These are phyloP conservation scores for Lithophane leautieri DNA, from an alignment of 2,888 invertebrate species.

Conservation along the genomic window DNA sequence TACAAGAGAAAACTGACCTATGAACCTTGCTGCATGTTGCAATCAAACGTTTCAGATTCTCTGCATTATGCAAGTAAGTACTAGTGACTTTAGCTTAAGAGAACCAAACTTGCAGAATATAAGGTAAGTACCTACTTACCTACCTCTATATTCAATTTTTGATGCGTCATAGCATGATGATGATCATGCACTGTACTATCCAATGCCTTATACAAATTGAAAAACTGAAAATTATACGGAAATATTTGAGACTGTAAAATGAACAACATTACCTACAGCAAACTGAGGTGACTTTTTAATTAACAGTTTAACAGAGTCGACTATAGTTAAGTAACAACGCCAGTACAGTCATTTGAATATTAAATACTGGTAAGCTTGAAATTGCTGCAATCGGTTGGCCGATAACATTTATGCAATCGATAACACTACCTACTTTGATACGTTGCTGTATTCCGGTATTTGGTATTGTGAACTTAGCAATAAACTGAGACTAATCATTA, in stretches of 20 bases:
- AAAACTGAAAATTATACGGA: neutral
- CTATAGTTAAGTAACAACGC: conserved; percentile 29
- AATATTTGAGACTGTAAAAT: neutral
- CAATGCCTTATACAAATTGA: neutral
- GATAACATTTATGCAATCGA: conserved; percentile 59
- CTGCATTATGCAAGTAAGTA: conserved; percentile 69
- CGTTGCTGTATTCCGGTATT: conserved; percentile 25
- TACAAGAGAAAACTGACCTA: conserved; percentile 83
- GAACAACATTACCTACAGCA: neutral
- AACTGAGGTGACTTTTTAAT: conserved; percentile 16
- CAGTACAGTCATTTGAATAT: conserved; percentile 38
- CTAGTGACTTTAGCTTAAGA: conserved; percentile 46
- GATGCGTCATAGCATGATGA: neutral
- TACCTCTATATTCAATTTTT: neutral
- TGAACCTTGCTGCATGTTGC: conserved; percentile 73
- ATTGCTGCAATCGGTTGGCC: conserved; percentile 48
- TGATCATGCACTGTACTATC: neutral
- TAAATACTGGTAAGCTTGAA: conserved; percentile 47
- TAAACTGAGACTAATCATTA: conserved; percentile 60
- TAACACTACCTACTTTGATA: conserved; percentile 40
- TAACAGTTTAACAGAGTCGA: neutral
- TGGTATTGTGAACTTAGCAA: conserved; percentile 28
- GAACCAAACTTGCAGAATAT: conserved; percentile 65
- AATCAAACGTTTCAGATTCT: conserved; percentile 70
- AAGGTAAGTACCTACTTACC: neutral